Conservation (phyloP, 2,888 invertebrate species). For the Cyclophora punctaria region DNA sequence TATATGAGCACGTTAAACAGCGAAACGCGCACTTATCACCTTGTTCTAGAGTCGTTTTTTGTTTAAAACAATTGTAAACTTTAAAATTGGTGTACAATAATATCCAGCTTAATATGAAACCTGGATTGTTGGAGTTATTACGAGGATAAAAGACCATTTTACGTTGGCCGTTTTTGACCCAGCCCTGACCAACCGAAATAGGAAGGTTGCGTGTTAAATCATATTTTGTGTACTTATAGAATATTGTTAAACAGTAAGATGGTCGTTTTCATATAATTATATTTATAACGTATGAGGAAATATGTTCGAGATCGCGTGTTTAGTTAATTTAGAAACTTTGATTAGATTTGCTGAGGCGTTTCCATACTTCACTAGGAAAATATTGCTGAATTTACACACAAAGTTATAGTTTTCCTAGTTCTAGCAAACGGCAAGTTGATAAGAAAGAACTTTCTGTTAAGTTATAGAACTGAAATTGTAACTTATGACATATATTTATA, state of each 20-base stretch:
- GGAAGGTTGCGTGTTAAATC: conserved; percentile 49
- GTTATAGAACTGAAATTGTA: too few species aligned
- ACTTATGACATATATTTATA: too few species aligned
- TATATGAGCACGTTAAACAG: conserved; percentile 13
- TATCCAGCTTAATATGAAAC: conserved; percentile 24
- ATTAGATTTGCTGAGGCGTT: conserved; percentile 8
- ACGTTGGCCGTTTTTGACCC: conserved; percentile 35
- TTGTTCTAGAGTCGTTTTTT: conserved; percentile 31
- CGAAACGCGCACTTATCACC: conserved; percentile 8
- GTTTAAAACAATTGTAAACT: conserved; percentile 18
- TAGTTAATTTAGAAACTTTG: conserved; percentile 14
- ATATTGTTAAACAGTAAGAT: conserved; percentile 22
- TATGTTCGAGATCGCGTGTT: conserved; percentile 17
- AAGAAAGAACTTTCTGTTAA: too few species aligned
- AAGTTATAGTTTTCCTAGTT: too few species aligned
- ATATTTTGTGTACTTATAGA: conserved; percentile 28
- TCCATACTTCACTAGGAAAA: not conserved
- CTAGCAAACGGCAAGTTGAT: too few species aligned
- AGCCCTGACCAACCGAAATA: conserved; percentile 54
- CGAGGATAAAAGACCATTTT: conserved; percentile 13
- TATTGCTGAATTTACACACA: not conserved
- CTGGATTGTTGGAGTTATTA: conserved; percentile 1
- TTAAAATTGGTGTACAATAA: conserved; percentile 16
- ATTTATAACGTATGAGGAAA: conserved; percentile 25
- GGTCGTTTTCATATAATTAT: conserved; percentile 29